A percentile compares a stretch with the other conserved stretches of the same genome.
Evolutionary conservation across 2,113 vertebrate genomes (phyloP).

Genomic region (Siniperca chuatsi): DNA sequence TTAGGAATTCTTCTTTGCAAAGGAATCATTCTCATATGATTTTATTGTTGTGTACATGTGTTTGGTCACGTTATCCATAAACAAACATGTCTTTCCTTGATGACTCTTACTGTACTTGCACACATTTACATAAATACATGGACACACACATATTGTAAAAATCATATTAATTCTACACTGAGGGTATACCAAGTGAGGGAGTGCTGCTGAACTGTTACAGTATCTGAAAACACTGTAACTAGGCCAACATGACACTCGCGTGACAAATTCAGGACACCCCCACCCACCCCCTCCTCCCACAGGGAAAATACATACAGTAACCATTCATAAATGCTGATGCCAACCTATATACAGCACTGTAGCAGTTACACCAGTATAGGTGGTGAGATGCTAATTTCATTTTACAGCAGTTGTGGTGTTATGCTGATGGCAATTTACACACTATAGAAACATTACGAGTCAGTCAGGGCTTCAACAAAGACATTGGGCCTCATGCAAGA

Average conservation of each 20-base stretch:
- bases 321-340: conserved; percentile 65
- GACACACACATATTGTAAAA: conserved; percentile 22
- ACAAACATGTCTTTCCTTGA: conserved; percentile 6
- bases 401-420: conserved; percentile 32
- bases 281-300: conserved; percentile 27
- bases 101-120: neutral
- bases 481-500: neutral
- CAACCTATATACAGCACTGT: conserved; percentile 31
- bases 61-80: conserved; percentile 19
- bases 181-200: conserved; percentile 11
- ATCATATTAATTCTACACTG: conserved; percentile 29
- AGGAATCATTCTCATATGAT: conserved; percentile 10
- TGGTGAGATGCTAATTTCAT: conserved; percentile 13
- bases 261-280: conserved; percentile 67
- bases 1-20: neutral
- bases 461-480: neutral
- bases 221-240: conserved; percentile 58
- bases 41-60: conserved; percentile 7
- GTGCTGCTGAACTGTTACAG: conserved; percentile 16
- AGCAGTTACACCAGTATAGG: neutral
- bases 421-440: conserved; percentile 14
- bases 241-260: conserved; percentile 72
- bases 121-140: conserved; percentile 11
- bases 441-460: conserved; percentile 1
- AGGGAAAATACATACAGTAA: conserved; percentile 43